These are phyloP conservation scores for Thymallus thymallus DNA, from an alignment of 2,113 vertebrate species.

Conservation along the genomic window DNA sequence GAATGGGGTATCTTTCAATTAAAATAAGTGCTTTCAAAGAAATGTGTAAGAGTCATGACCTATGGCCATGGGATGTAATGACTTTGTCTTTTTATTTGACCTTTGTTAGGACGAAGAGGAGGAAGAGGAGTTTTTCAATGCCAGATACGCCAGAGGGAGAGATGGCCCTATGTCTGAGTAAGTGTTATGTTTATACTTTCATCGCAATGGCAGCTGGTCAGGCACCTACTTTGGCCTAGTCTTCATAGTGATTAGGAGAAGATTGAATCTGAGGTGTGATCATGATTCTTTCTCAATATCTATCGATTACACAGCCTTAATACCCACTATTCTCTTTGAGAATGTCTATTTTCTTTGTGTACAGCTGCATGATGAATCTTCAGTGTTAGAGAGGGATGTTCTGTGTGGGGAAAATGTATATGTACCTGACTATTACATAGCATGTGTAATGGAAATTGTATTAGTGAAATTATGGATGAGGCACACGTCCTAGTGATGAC, in stretches of 20 bases:
- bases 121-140: conserved; percentile 96
- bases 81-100: conserved; percentile 6
- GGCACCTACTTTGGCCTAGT: background rate
- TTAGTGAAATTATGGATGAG: too few species aligned
- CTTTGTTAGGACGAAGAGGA: conserved; percentile 90
- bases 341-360: conserved; percentile 10
- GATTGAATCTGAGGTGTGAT: too few species aligned
- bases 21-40: too few species aligned
- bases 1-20: too few species aligned
- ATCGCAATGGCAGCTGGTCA: background rate
- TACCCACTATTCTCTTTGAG: too few species aligned
- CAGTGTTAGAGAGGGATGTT: conserved; percentile 44
- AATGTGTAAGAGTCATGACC: too few species aligned
- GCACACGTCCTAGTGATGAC: too few species aligned
- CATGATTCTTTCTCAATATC: too few species aligned
- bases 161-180: conserved; percentile 98
- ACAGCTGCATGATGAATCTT: conserved; percentile 45
- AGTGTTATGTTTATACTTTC: conserved; percentile 66
- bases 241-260: too few species aligned
- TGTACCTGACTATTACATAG: conserved; percentile 29
- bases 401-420: conserved; percentile 18
- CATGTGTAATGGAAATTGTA: too few species aligned
- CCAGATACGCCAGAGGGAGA: conserved; percentile 94
- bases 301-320: too few species aligned
- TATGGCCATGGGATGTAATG: too few species aligned